Percentiles rank a stretch among this genome's conserved stretches.
Conservation (phyloP, 2,797 vertebrate species). For the Enteromius trimaculatus region DNA sequence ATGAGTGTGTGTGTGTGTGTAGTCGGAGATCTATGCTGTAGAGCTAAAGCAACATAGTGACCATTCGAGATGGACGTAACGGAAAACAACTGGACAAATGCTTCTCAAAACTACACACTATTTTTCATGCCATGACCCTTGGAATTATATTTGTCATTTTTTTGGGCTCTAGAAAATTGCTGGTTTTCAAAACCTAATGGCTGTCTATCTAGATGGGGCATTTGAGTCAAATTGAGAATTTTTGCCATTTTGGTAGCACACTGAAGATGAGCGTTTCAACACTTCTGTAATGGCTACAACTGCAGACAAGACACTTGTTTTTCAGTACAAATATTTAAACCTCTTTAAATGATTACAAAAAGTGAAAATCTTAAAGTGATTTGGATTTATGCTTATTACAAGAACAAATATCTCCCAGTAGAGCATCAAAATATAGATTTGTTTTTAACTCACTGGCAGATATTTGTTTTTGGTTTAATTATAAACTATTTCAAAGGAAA, state of each 20-base stretch:
- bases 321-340: not conserved
- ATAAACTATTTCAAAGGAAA: not conserved
- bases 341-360: not conserved
- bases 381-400: not conserved
- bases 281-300: not conserved
- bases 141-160: not conserved
- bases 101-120: not conserved
- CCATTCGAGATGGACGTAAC: not conserved
- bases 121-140: not conserved
- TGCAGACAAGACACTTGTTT: not conserved
- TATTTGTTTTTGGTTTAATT: not conserved
- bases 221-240: not conserved
- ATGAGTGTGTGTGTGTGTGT: not conserved
- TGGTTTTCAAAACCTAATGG: not conserved
- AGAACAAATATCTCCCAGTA: not conserved
- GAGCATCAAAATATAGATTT: not conserved
- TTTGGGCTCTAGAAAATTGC: not conserved
- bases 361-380: not conserved
- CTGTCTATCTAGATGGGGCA: not conserved
- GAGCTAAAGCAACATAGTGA: slow-evolving; percentile 3
- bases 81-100: not conserved
- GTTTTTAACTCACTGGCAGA: not conserved
- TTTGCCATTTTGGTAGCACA: not conserved
- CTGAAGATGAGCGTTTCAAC: not conserved
- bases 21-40: slow-evolving; percentile 1